A percentile compares a stretch with the other conserved stretches of the same genome.
phyloP scores from a whole-genome alignment of 2,113 vertebrate genomes.

The Tenrec ecaudatus region DNA sequence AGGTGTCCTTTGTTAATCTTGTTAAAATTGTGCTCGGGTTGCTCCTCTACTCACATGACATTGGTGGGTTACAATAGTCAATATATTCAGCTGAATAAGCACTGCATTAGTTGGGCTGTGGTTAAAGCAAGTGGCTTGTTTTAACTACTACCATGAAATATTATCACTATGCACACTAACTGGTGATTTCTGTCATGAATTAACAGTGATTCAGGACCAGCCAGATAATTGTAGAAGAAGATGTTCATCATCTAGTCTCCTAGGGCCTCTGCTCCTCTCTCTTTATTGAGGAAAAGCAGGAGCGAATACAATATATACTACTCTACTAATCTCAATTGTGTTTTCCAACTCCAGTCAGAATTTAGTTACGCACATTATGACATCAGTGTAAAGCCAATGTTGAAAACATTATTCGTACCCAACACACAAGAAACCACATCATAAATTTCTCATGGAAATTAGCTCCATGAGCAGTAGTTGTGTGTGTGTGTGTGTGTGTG shows the following conservation, averaged over 20 bases:
- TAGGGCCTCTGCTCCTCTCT: not conserved
- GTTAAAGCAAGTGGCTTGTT: not conserved
- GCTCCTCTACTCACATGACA: not conserved
- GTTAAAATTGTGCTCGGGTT: not conserved
- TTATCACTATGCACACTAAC: not conserved
- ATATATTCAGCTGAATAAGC: not conserved
- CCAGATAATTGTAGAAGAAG: slow-evolving; percentile 20
- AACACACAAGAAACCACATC: not conserved
- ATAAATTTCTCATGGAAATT: slow-evolving; percentile 51
- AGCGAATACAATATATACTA: not conserved
- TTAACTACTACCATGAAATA: not conserved
- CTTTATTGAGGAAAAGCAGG: not conserved
- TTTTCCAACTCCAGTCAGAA: not conserved
- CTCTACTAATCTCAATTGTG: not conserved
- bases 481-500: not conserved
- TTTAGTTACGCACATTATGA: not conserved
- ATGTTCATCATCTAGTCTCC: not conserved
- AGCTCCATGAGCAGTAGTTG: slow-evolving; percentile 1
- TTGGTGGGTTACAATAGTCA: not conserved
- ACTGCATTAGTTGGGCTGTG: not conserved
- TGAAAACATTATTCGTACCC: not conserved
- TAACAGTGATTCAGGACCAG: not conserved
- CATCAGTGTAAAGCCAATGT: not conserved
- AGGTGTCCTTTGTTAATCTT: not conserved
- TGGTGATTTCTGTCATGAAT: not conserved